Evolutionary conservation across 2,113 vertebrate species (phyloP).

Genomic region (Prunella fulvescens): DNA sequence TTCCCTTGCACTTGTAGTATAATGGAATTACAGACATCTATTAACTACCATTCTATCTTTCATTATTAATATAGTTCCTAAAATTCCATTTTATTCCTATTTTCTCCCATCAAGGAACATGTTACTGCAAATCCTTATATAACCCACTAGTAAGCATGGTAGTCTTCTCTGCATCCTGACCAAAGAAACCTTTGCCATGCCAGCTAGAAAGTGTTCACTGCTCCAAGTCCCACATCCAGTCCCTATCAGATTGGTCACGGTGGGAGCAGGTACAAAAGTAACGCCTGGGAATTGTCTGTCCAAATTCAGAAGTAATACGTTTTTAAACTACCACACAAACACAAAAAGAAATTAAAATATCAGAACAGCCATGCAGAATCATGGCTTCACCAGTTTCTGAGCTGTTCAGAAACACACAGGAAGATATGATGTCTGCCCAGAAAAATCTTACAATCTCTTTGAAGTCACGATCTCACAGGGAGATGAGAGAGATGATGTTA

Average conservation of each 20-base stretch:
- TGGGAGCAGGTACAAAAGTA: neutral
- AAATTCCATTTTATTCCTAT: constrained; percentile 38
- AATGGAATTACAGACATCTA: constrained; percentile 28
- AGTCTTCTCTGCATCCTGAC: neutral
- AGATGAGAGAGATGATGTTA: neutral
- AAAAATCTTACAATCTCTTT: constrained; percentile 20
- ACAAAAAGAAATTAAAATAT: neutral
- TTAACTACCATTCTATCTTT: constrained; percentile 22
- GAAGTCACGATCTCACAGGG: neutral
- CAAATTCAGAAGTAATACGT: neutral
- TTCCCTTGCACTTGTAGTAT: neutral
- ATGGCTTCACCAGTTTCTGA: neutral
- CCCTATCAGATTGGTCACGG: neutral
- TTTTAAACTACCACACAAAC: neutral
- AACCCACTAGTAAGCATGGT: neutral
- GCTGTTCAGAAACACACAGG: neutral
- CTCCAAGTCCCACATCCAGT: neutral
- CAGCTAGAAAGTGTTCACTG: neutral
- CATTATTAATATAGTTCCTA: constrained; percentile 9
- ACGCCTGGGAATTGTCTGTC: neutral
- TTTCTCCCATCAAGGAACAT: neutral
- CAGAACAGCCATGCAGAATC: neutral
- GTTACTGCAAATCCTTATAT: constrained; percentile 44
- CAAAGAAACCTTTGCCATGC: neutral
- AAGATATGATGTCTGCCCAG: neutral